phyloP scores from a whole-genome alignment of 1,140 invertebrate genomes.

The Adoxophyes honmai region DNA sequence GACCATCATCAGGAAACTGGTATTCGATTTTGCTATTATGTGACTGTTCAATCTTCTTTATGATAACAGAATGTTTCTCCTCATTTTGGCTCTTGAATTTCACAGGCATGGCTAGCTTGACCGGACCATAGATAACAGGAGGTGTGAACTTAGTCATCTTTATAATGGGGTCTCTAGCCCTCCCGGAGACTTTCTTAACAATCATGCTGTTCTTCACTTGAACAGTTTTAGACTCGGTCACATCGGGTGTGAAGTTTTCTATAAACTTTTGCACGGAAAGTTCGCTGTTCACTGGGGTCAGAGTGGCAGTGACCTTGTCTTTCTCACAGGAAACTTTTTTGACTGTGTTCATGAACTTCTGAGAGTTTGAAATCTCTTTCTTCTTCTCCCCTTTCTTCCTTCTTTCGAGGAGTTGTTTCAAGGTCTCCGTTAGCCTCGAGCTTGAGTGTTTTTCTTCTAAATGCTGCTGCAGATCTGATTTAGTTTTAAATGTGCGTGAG shows the following conservation, averaged over 20 bases:
- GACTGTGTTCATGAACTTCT: constrained; percentile 41
- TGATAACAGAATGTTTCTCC: constrained; percentile 26
- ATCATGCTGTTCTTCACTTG: constrained; percentile 25
- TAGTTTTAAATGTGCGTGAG: constrained; percentile 36
- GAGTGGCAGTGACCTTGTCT: constrained; percentile 22
- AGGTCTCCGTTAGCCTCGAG: constrained; percentile 55
- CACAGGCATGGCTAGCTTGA: constrained; percentile 38
- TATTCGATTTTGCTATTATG: neutral
- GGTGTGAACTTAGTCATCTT: constrained; percentile 40
- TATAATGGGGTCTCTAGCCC: constrained; percentile 29
- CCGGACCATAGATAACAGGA: neutral
- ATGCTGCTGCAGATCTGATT: constrained; percentile 38
- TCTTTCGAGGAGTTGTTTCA: constrained; percentile 51
- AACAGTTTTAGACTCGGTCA: constrained; percentile 19
- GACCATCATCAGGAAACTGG: neutral
- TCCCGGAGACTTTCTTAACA: constrained; percentile 26
- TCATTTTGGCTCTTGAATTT: constrained; percentile 30
- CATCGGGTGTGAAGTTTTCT: constrained; percentile 56
- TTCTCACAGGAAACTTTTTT: constrained; percentile 34
- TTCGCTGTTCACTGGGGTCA: constrained; percentile 32
- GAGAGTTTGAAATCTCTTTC: neutral
- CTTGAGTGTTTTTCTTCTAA: constrained; percentile 42
- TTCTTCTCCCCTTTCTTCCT: constrained; percentile 26
- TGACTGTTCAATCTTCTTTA: constrained; percentile 35
- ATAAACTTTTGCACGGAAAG: constrained; percentile 55